phyloP scores from a whole-genome alignment of 2,113 vertebrate genomes.

The Pelecanus crispus region DNA sequence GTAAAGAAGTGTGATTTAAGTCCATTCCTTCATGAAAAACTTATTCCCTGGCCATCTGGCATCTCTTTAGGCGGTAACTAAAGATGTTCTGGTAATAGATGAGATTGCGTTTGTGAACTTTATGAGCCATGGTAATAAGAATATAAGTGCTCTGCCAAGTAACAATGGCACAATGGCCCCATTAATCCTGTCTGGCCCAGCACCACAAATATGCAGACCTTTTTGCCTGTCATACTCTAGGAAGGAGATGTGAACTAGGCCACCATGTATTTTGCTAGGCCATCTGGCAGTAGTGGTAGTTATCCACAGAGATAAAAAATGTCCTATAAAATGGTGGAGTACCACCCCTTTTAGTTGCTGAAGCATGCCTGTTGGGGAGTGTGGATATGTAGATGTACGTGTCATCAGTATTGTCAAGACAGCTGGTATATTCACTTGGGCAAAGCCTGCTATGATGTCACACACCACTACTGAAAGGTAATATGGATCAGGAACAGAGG shows the following conservation, averaged over 20 bases:
- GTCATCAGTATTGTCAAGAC: not conserved
- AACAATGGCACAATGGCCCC: not conserved
- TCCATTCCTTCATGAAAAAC: not conserved
- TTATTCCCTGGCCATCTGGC: slow-evolving; percentile 25
- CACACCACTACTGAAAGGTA: not conserved
- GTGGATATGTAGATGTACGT: not conserved
- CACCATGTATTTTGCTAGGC: not conserved
- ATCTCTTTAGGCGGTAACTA: slow-evolving; percentile 2
- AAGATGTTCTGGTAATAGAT: slow-evolving; percentile 23
- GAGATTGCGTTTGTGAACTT: slow-evolving; percentile 23
- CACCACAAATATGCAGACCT: not conserved
- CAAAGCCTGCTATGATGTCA: not conserved
- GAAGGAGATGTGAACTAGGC: not conserved
- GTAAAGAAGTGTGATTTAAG: not conserved
- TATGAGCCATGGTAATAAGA: slow-evolving; percentile 26
- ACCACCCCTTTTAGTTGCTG: not conserved
- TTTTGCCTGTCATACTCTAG: not conserved
- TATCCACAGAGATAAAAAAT: not conserved
- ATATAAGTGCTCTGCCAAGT: not conserved
- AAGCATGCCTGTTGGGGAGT: not conserved
- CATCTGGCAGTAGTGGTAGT: not conserved
- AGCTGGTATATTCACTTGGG: not conserved
- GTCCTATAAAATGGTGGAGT: not conserved
- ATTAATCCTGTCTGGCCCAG: not conserved
- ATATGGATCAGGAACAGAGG: not conserved